Percentiles rank a stretch among this genome's conserved stretches.
Evolutionary conservation across 1,140 invertebrate genomes (phyloP).

Genomic region (Caerostris extrusa): DNA sequence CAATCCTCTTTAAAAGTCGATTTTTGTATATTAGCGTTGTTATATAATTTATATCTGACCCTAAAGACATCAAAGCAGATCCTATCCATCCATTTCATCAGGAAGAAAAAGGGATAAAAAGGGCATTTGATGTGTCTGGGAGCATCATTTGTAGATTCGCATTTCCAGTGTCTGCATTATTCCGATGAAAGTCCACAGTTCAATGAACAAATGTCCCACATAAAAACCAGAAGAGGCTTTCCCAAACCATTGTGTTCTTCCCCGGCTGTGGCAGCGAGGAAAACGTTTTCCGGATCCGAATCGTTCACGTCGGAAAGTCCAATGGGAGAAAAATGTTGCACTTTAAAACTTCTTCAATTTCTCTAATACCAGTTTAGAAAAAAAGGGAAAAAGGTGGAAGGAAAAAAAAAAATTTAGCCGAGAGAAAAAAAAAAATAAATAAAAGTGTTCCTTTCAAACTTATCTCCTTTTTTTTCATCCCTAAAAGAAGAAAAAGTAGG

Average conservation of each 20-base stretch:
- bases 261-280: neutral
- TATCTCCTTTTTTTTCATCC: neutral
- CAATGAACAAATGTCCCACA: slow-evolving; percentile 29
- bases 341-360: slow-evolving; percentile 75
- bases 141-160: too few species aligned
- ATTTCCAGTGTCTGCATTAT: too few species aligned
- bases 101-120: too few species aligned
- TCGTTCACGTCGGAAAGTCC: slow-evolving; percentile 52
- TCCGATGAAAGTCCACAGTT: neutral
- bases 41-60: too few species aligned
- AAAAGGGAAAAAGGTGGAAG: neutral
- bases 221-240: neutral
- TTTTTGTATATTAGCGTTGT: too few species aligned
- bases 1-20: too few species aligned
- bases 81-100: too few species aligned
- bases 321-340: slow-evolving; percentile 74
- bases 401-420: neutral
- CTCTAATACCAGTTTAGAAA: slow-evolving; percentile 66
- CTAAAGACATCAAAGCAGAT: too few species aligned
- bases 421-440: neutral
- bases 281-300: slow-evolving; percentile 67
- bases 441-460: neutral
- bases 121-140: too few species aligned
- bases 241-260: neutral
- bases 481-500: slow-evolving; percentile 35